Evolutionary conservation across 2,888 invertebrate species (phyloP).

Genomic region (Onchidella celtica): DNA sequence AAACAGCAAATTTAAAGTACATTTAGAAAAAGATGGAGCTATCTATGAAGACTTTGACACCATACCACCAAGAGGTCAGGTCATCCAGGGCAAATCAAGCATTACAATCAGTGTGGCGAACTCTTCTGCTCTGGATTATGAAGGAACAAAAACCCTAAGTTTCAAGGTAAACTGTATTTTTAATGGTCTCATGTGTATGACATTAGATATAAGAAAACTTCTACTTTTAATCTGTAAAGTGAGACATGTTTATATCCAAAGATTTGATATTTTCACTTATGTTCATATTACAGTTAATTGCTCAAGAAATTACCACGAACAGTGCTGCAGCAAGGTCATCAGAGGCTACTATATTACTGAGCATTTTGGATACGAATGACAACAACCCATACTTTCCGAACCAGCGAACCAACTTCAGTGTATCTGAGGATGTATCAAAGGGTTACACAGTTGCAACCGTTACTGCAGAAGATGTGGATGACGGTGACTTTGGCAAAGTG

Average conservation of each 20-base stretch:
- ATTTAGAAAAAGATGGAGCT: constrained; percentile 61
- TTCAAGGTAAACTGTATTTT: constrained; percentile 72
- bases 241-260: no score
- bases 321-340: constrained; percentile 2
- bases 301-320: constrained; percentile 34
- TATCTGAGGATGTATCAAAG: constrained; percentile 63
- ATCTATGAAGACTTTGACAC: constrained; percentile 64
- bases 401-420: constrained; percentile 49
- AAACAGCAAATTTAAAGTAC: constrained; percentile 65
- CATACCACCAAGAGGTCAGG: constrained; percentile 54
- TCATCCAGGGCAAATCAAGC: constrained; percentile 62
- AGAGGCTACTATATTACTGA: constrained; percentile 85
- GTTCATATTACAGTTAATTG: constrained; percentile 32
- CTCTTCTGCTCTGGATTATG: constrained; percentile 88
- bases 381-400: constrained; percentile 86
- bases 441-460: constrained; percentile 83
- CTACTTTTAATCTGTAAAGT: no score
- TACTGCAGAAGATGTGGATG: constrained; percentile 85
- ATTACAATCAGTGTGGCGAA: constrained; percentile 66
- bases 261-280: no score
- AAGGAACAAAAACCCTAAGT: constrained; percentile 79
- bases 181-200: no score
- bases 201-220: no score
- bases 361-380: constrained; percentile 89
- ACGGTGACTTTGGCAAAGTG: constrained; percentile 84